A percentile compares a stretch with the other conserved stretches of the same genome.
Conservation (phyloP, 2,888 invertebrate genomes). For the Lasioglossum zephyrum region DNA sequence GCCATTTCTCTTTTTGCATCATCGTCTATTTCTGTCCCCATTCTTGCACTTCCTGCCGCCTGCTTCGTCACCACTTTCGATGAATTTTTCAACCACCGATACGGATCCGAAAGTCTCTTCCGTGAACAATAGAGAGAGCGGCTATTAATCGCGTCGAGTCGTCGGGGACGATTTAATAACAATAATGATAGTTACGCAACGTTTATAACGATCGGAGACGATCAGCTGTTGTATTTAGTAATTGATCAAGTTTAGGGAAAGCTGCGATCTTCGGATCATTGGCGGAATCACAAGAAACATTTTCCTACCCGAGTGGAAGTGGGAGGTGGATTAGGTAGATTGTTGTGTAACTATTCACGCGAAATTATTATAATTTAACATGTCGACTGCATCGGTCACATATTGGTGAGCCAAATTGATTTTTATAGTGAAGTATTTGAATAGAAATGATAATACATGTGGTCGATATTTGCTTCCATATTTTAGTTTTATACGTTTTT, state of each 20-base stretch:
- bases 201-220: not conserved
- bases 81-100: constrained; percentile 2
- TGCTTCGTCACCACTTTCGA: not conserved
- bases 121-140: not conserved
- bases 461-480: no score
- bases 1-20: constrained; percentile 46
- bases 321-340: no score
- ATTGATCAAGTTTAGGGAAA: not conserved
- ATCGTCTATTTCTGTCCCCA: constrained; percentile 23
- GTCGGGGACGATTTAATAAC: not conserved
- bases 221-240: not conserved
- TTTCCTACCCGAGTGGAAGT: no score
- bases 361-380: no score
- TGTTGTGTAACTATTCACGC: no score
- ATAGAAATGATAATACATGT: no score
- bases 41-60: not conserved
- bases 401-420: no score
- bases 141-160: not conserved
- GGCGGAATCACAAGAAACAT: no score
- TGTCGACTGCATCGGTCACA: no score
- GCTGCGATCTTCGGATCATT: no score
- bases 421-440: no score
- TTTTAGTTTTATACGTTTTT: no score
- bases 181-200: not conserved
- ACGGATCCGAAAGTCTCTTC: not conserved